Evolutionary conservation across 1,140 invertebrate genomes (phyloP).

Genomic region (Temnothorax curvispinosus): DNA sequence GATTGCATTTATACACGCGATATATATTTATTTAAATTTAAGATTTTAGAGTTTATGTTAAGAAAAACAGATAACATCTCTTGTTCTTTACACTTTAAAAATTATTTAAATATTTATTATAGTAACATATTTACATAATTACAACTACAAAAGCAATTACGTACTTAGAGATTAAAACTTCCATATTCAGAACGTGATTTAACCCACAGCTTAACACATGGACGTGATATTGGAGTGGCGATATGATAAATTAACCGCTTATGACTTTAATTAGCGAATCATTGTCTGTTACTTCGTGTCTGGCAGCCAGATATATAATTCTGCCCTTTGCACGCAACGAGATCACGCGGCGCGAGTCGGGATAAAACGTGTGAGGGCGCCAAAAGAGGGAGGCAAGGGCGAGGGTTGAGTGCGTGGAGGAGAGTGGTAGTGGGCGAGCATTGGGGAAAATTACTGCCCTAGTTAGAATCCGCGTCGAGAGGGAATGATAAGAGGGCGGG

Average conservation of each 20-base stretch:
- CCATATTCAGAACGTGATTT: not conserved
- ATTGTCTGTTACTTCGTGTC: constrained; percentile 21
- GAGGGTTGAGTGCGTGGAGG: not conserved
- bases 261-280: constrained; percentile 29
- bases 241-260: constrained; percentile 36
- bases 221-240: not conserved
- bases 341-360: not conserved
- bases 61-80: not conserved
- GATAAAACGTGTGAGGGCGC: constrained; percentile 12
- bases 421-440: constrained; percentile 28
- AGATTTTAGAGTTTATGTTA: not conserved
- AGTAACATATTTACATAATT: not conserved
- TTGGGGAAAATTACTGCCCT: constrained; percentile 63
- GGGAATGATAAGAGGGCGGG: not conserved
- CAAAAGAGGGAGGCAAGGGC: not conserved
- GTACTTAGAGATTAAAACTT: not conserved
- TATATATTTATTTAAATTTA: not conserved
- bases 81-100: not conserved
- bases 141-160: not conserved
- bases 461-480: constrained; percentile 36
- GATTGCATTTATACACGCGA: not conserved
- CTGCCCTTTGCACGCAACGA: constrained; percentile 11
- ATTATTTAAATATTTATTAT: not conserved
- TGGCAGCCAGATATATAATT: constrained; percentile 8
- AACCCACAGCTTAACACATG: not conserved